Conservation (phyloP, 2,888 invertebrate genomes). For the Hyposoter didymator region DNA sequence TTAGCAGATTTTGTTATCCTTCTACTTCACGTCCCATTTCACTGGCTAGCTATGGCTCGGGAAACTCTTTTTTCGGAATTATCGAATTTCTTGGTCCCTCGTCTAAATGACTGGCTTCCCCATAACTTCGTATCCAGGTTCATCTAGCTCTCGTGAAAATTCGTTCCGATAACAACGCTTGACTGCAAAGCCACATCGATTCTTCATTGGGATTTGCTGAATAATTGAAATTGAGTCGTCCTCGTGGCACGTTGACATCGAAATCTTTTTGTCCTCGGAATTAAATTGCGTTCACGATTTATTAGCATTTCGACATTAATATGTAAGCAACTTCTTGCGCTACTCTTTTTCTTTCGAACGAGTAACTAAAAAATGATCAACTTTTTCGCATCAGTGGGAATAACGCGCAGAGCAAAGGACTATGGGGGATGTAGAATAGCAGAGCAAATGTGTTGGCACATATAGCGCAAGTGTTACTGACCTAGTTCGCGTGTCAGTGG, state of each 20-base stretch:
- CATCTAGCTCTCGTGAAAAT: no score
- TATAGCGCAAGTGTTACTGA: conserved; percentile 74
- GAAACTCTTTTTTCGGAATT: background rate
- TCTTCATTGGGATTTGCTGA: background rate
- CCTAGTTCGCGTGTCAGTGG: conserved; percentile 73
- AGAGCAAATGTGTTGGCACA: conserved; percentile 60
- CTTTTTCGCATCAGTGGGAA: background rate
- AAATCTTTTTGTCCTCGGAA: no score
- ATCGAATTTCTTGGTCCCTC: background rate
- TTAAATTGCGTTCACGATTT: background rate
- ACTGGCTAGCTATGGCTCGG: background rate
- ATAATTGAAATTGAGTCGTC: background rate
- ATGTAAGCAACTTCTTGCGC: background rate
- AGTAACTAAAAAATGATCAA: background rate
- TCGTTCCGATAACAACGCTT: no score
- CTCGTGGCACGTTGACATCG: background rate
- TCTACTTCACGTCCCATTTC: background rate
- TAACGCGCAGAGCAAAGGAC: conserved; percentile 10
- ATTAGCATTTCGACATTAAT: background rate
- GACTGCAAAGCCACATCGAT: no score
- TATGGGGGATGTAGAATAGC: conserved; percentile 40
- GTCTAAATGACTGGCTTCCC: background rate
- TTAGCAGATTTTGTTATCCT: background rate
- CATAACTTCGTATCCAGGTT: no score
- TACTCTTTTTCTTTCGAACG: background rate